Evolutionary conservation across 2,888 invertebrate genomes (phyloP).

Genomic region (Ypsolopha sequella): DNA sequence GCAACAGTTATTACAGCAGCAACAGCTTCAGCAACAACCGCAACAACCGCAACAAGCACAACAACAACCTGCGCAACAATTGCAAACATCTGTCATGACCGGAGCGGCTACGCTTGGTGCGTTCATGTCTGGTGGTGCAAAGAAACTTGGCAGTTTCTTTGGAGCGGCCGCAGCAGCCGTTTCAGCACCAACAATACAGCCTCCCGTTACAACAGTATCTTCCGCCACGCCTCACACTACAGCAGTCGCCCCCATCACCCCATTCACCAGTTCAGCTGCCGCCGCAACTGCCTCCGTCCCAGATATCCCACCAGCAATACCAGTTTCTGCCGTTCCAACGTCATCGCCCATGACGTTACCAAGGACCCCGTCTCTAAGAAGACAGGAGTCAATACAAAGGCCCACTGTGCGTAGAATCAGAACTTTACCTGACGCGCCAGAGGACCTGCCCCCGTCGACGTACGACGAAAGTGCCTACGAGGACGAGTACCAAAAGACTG

Average conservation of each 20-base stretch:
- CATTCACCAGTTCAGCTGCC: conserved; percentile 40
- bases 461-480: conserved; percentile 69
- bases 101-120: conserved; percentile 63
- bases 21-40: conserved; percentile 27
- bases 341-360: conserved; percentile 46
- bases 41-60: conserved; percentile 42
- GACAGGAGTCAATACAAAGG: conserved; percentile 65
- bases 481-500: conserved; percentile 66
- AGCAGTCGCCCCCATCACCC: conserved; percentile 37
- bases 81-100: conserved; percentile 52
- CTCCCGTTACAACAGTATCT: conserved; percentile 21
- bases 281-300: conserved; percentile 51
- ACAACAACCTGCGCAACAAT: conserved; percentile 47
- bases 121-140: conserved; percentile 62
- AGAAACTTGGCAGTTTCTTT: conserved; percentile 60
- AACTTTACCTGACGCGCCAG: conserved; percentile 61
- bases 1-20: conserved; percentile 30
- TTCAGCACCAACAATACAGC: conserved; percentile 36
- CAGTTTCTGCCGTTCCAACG: conserved; percentile 42
- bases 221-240: conserved; percentile 27
- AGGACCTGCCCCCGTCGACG: conserved; percentile 48
- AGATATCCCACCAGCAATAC: conserved; percentile 43
- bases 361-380: conserved; percentile 51
- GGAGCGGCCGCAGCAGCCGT: conserved; percentile 61
- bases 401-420: conserved; percentile 58